These are phyloP conservation scores for Cephus pulcher DNA, from an alignment of 2,888 invertebrate genomes.

Conservation along the genomic window DNA sequence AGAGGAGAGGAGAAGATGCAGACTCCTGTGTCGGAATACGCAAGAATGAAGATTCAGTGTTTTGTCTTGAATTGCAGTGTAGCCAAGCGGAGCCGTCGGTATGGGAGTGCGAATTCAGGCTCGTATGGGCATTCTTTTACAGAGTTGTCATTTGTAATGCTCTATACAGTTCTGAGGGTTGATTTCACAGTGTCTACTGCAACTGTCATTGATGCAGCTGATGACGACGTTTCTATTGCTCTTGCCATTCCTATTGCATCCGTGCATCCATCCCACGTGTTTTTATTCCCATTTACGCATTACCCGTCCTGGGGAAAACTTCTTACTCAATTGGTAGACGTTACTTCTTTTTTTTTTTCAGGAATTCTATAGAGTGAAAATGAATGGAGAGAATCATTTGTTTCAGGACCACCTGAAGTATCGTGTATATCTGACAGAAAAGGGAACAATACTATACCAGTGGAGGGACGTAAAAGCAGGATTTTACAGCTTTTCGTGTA, in stretches of 20 bases:
- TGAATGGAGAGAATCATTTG: background rate
- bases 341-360: background rate
- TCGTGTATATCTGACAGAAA: background rate
- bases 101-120: slow-evolving; percentile 22
- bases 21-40: slow-evolving; percentile 52
- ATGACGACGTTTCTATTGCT: background rate
- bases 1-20: slow-evolving; percentile 33
- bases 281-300: background rate
- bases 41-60: slow-evolving; percentile 64
- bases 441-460: background rate
- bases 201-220: slow-evolving; percentile 1
- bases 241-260: background rate
- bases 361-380: slow-evolving; percentile 16
- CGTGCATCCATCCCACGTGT: background rate
- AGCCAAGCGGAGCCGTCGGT: slow-evolving; percentile 32
- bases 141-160: slow-evolving; percentile 63
- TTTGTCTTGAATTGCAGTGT: slow-evolving; percentile 54
- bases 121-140: slow-evolving; percentile 60
- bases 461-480: background rate
- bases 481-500: background rate
- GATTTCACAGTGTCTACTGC: slow-evolving; percentile 44
- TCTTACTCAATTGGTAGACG: background rate
- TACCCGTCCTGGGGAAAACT: background rate
- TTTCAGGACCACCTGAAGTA: background rate
- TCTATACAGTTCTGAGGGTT: slow-evolving; percentile 57